Evolutionary conservation across 2,113 vertebrate species (phyloP).

Genomic region (Eulacestoma nigropectus): DNA sequence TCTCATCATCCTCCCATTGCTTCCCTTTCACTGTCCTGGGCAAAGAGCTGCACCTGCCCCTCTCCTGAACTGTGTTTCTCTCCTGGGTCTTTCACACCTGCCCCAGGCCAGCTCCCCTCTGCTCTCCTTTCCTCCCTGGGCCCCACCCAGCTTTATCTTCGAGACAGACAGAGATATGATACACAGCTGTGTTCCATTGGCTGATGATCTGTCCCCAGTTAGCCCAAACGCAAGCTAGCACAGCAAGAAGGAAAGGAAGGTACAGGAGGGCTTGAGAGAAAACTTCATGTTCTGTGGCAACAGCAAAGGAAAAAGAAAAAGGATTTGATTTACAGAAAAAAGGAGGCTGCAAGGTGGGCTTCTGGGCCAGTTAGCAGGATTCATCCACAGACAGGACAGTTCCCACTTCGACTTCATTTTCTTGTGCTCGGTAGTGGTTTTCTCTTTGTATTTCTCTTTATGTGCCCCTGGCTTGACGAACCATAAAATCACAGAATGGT

Average conservation of each 20-base stretch:
- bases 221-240: not conserved
- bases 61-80: not conserved
- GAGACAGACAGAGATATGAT: not conserved
- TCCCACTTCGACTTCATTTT: not conserved
- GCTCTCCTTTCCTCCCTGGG: not conserved
- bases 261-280: not conserved
- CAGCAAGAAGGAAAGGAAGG: not conserved
- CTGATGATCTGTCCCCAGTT: not conserved
- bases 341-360: not conserved
- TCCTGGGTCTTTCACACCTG: not conserved
- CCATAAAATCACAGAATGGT: not conserved
- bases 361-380: not conserved
- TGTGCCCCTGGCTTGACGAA: not conserved
- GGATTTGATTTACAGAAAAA: not conserved
- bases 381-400: not conserved
- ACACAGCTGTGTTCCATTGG: not conserved
- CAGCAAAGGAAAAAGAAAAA: not conserved
- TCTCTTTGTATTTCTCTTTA: not conserved
- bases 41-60: not conserved
- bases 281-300: not conserved
- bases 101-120: not conserved
- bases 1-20: not conserved
- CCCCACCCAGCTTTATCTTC: conserved; percentile 12
- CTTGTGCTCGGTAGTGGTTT: not conserved
- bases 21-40: not conserved